phyloP scores from a whole-genome alignment of 2,797 vertebrate genomes.

The Botia kubotai region DNA sequence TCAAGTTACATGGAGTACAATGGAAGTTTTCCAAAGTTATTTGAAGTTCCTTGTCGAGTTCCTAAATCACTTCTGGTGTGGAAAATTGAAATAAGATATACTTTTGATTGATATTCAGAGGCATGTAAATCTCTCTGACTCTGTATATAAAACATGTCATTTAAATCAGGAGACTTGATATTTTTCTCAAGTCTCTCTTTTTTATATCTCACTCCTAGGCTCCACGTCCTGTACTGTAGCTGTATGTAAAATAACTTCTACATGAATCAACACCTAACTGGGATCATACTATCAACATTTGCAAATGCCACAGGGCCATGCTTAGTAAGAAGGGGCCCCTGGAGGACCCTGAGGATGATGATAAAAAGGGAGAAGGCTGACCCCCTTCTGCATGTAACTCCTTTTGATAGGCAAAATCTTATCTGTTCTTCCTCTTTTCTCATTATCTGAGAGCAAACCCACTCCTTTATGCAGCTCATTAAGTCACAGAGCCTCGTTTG shows the following conservation, averaged over 20 bases:
- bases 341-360: conserved; percentile 10
- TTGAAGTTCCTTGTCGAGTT: no score
- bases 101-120: no score
- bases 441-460: conserved; percentile 5
- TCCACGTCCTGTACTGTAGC: not conserved
- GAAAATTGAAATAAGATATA: no score
- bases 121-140: not conserved
- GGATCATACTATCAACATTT: not conserved
- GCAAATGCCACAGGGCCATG: not conserved
- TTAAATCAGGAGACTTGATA: no score
- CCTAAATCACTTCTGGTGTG: no score
- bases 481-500: conserved; percentile 4
- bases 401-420: conserved; percentile 13
- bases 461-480: conserved; percentile 25
- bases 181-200: no score
- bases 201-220: no score
- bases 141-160: no score
- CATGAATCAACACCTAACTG: not conserved
- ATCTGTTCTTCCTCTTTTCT: conserved; percentile 31
- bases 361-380: not conserved
- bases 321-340: not conserved
- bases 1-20: not conserved
- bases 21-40: no score
- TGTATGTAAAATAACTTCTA: not conserved
- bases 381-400: conserved; percentile 28